A percentile compares a stretch with the other conserved stretches of the same genome.
These are phyloP conservation scores for Camponotus floridanus DNA, from an alignment of 1,140 invertebrate species.

Conservation along the genomic window DNA sequence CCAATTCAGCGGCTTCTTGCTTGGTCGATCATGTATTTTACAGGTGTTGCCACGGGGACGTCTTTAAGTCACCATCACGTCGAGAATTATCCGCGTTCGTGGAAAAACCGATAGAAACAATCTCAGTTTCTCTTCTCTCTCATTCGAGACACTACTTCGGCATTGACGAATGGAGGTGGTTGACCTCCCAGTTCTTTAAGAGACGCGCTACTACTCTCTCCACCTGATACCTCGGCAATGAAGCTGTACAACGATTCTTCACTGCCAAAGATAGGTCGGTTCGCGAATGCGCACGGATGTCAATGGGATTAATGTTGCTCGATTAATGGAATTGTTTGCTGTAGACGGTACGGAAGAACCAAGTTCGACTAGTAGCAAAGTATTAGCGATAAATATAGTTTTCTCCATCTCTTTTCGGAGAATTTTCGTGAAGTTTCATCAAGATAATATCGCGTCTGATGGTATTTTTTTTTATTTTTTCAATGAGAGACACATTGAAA, in stretches of 20 bases:
- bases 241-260: constrained; percentile 62
- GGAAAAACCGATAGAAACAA: constrained; percentile 65
- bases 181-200: constrained; percentile 55
- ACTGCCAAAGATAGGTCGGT: constrained; percentile 51
- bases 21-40: constrained; percentile 29
- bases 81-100: constrained; percentile 26
- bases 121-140: constrained; percentile 43
- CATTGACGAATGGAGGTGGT: constrained; percentile 65
- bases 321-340: constrained; percentile 52
- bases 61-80: constrained; percentile 51
- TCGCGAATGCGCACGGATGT: constrained; percentile 38
- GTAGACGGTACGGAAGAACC: constrained; percentile 9
- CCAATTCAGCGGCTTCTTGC: constrained; percentile 26
- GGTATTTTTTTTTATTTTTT: neutral
- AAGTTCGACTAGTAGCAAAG: neutral
- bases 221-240: constrained; percentile 53
- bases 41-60: constrained; percentile 9
- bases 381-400: constrained; percentile 46
- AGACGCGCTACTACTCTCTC: constrained; percentile 60
- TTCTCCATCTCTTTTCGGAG: neutral
- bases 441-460: constrained; percentile 1
- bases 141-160: constrained; percentile 42
- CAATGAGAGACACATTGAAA: constrained; percentile 11
- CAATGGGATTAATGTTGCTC: constrained; percentile 61
- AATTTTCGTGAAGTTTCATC: constrained; percentile 45